Evolutionary conservation across 2,888 invertebrate species (phyloP).

Genomic region (Acanthoscelides obtectus): DNA sequence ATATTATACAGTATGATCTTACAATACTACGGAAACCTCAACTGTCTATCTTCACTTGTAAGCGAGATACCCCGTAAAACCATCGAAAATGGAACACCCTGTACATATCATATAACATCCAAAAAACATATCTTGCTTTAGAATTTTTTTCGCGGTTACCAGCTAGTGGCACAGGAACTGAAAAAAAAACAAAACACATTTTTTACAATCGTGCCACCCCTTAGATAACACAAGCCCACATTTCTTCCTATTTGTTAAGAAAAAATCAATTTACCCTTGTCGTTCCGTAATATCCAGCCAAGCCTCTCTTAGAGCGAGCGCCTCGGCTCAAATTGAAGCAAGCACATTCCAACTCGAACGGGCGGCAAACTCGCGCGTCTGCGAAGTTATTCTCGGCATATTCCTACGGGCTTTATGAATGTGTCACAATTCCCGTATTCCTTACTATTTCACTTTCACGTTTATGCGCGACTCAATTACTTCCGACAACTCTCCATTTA

Average conservation of each 20-base stretch:
- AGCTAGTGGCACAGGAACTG: no score
- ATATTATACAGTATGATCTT: no score
- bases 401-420: constrained; percentile 10
- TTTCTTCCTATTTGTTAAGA: neutral
- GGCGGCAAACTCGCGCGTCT: neutral
- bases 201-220: no score
- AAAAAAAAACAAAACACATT: no score
- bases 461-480: constrained; percentile 31
- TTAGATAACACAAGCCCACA: no score
- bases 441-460: constrained; percentile 33
- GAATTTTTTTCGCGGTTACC: no score
- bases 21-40: no score
- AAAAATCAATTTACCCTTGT: neutral
- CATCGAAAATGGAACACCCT: no score
- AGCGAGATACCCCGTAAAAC: no score
- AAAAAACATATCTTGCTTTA: no score
- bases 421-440: constrained; percentile 20
- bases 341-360: neutral
- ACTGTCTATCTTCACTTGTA: no score
- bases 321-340: neutral
- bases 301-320: neutral
- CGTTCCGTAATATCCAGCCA: neutral
- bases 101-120: no score
- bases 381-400: neutral
- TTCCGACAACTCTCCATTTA: constrained; percentile 27